phyloP scores from a whole-genome alignment of 2,797 vertebrate species.

The Anguilla marmorata region DNA sequence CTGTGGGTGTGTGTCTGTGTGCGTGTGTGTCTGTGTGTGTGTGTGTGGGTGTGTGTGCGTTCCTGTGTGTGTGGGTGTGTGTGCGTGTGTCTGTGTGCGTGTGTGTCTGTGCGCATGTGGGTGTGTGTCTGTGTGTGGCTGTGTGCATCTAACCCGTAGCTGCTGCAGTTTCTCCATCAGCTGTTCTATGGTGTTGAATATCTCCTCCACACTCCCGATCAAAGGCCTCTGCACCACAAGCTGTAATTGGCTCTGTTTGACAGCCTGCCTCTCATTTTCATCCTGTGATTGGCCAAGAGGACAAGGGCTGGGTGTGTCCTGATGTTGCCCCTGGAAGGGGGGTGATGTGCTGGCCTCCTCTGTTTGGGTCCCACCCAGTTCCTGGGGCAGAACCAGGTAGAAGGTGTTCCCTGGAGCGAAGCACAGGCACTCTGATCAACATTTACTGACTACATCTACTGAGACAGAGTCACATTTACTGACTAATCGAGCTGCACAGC shows the following conservation, averaged over 20 bases:
- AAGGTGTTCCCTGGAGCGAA: conserved; percentile 69
- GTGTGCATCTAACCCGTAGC: conserved; percentile 62
- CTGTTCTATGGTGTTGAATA: conserved; percentile 71
- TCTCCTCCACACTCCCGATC: conserved; percentile 71
- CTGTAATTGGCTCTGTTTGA: conserved; percentile 43
- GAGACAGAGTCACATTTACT: background rate
- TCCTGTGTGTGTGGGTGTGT: no score
- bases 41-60: background rate
- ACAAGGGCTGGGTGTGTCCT: background rate
- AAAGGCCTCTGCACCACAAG: conserved; percentile 51
- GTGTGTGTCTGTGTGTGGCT: background rate
- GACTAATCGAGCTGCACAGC: background rate
- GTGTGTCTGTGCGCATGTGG: no score
- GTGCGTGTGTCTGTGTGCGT: no score
- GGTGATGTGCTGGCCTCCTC: conserved; percentile 54
- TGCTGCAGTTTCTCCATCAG: conserved; percentile 69
- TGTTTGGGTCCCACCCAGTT: conserved; percentile 63
- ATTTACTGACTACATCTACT: background rate
- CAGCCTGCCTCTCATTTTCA: conserved; percentile 37
- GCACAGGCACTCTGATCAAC: background rate
- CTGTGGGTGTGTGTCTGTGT: no score
- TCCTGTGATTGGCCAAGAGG: conserved; percentile 44
- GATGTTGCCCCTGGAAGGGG: conserved; percentile 30
- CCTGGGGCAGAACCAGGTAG: conserved; percentile 71
- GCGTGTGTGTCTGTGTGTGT: background rate